Evolutionary conservation across 2,888 invertebrate genomes (phyloP).

Genomic region (Synanthedon myopaeformis): DNA sequence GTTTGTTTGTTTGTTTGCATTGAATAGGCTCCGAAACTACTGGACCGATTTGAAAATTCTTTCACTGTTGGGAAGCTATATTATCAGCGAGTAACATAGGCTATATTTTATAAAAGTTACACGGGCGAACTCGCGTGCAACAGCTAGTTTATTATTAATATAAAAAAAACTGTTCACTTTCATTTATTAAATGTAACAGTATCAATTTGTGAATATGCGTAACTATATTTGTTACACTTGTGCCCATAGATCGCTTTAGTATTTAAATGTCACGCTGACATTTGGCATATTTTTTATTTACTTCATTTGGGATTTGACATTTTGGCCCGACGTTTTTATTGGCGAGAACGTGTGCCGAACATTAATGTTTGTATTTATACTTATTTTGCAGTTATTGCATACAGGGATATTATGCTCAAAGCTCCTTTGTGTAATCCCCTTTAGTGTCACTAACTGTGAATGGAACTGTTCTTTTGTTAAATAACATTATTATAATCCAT

Average conservation of each 20-base stretch:
- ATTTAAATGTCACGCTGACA: slow-evolving; percentile 26
- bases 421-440: neutral
- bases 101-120: no score
- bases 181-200: neutral
- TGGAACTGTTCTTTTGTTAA: neutral
- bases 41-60: no score
- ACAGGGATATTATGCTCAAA: neutral
- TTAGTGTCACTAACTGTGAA: neutral
- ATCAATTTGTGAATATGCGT: neutral
- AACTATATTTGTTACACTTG: neutral
- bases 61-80: no score
- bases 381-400: neutral
- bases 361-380: slow-evolving; percentile 41
- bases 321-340: slow-evolving; percentile 50
- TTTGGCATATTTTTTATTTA: slow-evolving; percentile 62
- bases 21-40: no score
- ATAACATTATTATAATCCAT: no score
- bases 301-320: slow-evolving; percentile 65
- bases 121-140: no score
- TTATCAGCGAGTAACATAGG: no score
- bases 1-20: no score
- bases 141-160: neutral
- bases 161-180: neutral
- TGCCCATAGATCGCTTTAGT: neutral
- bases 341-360: slow-evolving; percentile 53